A percentile compares a stretch with the other conserved stretches of the same genome.
These are phyloP conservation scores for Mastomys coucha DNA, from an alignment of 2,113 vertebrate species.

Conservation along the genomic window DNA sequence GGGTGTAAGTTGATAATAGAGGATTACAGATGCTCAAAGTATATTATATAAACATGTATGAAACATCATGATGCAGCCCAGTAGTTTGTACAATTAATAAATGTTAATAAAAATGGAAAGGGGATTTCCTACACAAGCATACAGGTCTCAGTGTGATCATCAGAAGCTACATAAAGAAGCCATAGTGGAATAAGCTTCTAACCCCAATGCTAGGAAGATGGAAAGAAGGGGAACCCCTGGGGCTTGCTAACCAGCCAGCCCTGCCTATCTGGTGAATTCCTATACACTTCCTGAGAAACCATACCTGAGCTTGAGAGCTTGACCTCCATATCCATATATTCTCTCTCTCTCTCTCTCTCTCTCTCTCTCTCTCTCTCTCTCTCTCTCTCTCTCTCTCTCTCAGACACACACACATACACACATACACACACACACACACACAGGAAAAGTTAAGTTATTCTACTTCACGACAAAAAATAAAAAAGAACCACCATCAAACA, in stretches of 20 bases:
- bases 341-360: too few relatives aligned
- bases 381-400: too few relatives aligned
- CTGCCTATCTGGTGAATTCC: not conserved
- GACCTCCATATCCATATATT: not conserved
- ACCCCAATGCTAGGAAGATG: not conserved
- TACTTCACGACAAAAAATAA: not conserved
- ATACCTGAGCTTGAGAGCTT: not conserved
- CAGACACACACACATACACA: not conserved
- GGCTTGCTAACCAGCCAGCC: not conserved
- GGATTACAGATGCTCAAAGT: not conserved
- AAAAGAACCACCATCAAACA: constrained; percentile 10
- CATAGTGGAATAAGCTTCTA: not conserved
- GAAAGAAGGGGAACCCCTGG: not conserved
- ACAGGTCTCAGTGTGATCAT: not conserved
- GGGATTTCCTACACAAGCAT: not conserved
- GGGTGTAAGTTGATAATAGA: not conserved
- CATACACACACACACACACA: not conserved
- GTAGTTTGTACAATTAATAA: not conserved
- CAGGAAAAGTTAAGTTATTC: constrained; percentile 52
- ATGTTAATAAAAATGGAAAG: not conserved
- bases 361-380: too few relatives aligned
- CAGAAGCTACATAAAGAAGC: not conserved
- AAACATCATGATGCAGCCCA: not conserved
- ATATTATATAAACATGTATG: not conserved
- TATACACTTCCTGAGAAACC: too few relatives aligned